phyloP scores from a whole-genome alignment of 2,113 vertebrate genomes.

The Pseudopodoces humilis region DNA sequence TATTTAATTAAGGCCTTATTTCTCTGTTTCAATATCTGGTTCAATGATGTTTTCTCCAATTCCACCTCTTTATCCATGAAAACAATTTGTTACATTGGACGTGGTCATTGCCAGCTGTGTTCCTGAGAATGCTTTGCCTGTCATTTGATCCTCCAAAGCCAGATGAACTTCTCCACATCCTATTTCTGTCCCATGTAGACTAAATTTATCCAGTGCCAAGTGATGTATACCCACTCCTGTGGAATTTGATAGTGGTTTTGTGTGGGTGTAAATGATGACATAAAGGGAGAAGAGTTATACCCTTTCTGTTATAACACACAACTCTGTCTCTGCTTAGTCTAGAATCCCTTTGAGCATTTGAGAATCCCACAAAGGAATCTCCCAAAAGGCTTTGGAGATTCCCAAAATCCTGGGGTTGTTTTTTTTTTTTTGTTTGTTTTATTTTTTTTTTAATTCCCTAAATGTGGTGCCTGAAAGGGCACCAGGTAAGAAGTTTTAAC shows the following conservation, averaged over 20 bases:
- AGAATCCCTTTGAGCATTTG: not conserved
- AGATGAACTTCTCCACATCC: not conserved
- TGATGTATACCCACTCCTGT: not conserved
- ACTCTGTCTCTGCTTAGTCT: not conserved
- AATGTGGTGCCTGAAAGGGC: not conserved
- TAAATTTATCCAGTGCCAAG: not conserved
- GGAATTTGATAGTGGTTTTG: conserved; percentile 28
- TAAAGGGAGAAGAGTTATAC: not conserved
- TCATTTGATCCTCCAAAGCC: conserved; percentile 28
- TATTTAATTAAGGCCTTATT: not conserved
- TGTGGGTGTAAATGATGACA: not conserved
- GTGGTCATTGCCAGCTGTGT: not conserved
- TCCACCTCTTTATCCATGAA: not conserved
- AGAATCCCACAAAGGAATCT: not conserved
- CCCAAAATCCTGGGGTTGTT: not conserved
- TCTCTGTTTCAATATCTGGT: not conserved
- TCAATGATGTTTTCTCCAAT: accelerated
- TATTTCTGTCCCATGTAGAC: not conserved
- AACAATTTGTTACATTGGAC: too few species aligned
- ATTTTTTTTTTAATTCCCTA: too few species aligned
- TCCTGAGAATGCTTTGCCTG: conserved; percentile 11
- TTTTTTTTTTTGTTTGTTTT: not conserved
- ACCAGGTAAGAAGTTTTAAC: not conserved
- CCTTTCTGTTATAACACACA: not conserved
- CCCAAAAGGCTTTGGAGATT: not conserved